phyloP scores from a whole-genome alignment of 2,113 vertebrate species.

The Jaculus jaculus region DNA sequence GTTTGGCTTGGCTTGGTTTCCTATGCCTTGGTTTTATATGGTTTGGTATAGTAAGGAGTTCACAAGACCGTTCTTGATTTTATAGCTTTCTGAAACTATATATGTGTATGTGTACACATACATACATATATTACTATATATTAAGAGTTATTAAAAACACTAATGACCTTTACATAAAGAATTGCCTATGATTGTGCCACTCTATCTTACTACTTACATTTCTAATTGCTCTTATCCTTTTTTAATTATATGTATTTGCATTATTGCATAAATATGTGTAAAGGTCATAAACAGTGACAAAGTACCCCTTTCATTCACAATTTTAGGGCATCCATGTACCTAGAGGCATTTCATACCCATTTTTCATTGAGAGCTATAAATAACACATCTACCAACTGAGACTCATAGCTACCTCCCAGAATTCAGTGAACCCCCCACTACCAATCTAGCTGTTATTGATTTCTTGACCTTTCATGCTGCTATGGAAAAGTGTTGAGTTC shows the following conservation, averaged over 20 bases:
- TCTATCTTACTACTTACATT: background rate
- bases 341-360: background rate
- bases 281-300: background rate
- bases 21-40: background rate
- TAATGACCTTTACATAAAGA: background rate
- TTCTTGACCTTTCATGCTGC: background rate
- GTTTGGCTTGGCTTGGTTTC: background rate
- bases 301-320: background rate
- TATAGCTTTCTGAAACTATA: background rate
- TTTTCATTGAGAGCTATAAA: background rate
- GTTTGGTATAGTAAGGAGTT: background rate
- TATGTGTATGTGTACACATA: background rate
- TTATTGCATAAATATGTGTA: background rate
- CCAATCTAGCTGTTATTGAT: background rate
- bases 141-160: background rate
- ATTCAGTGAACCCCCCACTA: background rate
- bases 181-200: background rate
- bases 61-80: background rate
- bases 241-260: background rate
- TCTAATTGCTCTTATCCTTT: background rate
- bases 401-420: background rate
- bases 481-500: background rate
- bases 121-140: background rate
- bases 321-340: background rate
- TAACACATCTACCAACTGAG: background rate